Base-by-base conservation (phyloP, 1,140 invertebrate genomes). In the Hyphantria cunea region DNA sequence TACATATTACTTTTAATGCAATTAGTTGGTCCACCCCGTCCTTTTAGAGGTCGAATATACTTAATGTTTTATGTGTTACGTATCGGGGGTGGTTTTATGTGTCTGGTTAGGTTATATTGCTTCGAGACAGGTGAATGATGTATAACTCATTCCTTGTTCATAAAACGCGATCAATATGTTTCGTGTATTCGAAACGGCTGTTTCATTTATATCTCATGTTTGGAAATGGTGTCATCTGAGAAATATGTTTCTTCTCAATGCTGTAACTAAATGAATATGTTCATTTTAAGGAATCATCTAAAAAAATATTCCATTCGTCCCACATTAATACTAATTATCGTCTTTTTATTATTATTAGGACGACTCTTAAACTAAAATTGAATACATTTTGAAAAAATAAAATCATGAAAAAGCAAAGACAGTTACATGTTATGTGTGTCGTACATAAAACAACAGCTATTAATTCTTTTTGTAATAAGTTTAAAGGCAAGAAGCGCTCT, bases 1-100 rank as follows among this genome's bases (percentile, higher is more conserved):
- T 13, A 37, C 34, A 47, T 56, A 31, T 56, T 45, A 56, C 45
- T 47, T 56, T 25, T 56, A 56, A 56, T 56, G 17, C 14, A 56
- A 56, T 56, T 56, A 56, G 42, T 10, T 34, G n/a, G 31, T 47
- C 7, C n/a, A 14, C 13, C 33, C 9, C 44, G 42, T 56, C 32
- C 54, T 45, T 42, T 41, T 4, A 17, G 11, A 37, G 54, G 32
- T 37, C 54, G 54, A 17, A 1, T 10, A 39, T n/a, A 39, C n/a
- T 10, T 39, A 39, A 10, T 39, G n/a, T 39, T 39, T 9, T 39
- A 39, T 39, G 9, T 39, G n/a, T 39, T 39, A 10, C 8, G 8
- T n/a, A 39, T 7, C 37, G 37, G n/a, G n/a, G 37, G 37, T 9
- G n/a, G 15, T 56, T 48, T 48, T 15, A 45, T 45, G 14, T 48